A percentile compares a stretch with the other conserved stretches of the same genome.
phyloP scores from a whole-genome alignment of 1,140 invertebrate genomes.

The Lordiphosa stackelbergi region DNA sequence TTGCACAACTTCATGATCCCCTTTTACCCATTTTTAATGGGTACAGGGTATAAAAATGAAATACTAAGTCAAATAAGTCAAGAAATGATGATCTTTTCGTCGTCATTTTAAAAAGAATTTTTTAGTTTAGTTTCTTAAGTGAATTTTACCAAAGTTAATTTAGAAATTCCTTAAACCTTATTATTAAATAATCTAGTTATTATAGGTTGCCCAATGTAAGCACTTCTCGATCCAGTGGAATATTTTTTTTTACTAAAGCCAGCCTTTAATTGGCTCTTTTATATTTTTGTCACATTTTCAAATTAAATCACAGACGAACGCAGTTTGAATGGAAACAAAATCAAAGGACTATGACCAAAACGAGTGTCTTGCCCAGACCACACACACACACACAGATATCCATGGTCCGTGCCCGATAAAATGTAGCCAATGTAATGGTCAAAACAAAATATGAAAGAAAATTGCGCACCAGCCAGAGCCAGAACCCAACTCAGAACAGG shows the following conservation, averaged over 20 bases:
- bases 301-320: constrained; percentile 60
- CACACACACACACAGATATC: constrained; percentile 12
- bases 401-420: constrained; percentile 44
- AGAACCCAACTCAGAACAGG: constrained; percentile 24
- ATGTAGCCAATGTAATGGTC: constrained; percentile 70
- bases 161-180: no score
- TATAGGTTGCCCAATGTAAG: no score
- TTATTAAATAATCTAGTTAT: no score
- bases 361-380: constrained; percentile 31
- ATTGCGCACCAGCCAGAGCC: constrained; percentile 37
- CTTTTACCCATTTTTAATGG: no score
- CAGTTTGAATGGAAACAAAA: constrained; percentile 48
- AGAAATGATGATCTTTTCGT: no score
- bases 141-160: no score
- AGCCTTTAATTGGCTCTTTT: constrained; percentile 45
- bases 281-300: constrained; percentile 64
- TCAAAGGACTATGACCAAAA: constrained; percentile 46
- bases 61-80: no score
- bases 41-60: no score
- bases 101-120: no score
- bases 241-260: not conserved
- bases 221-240: not conserved
- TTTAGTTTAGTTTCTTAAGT: no score
- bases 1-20: no score
- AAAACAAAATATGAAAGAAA: constrained; percentile 62